Conservation (phyloP, 2,113 vertebrate genomes). For the Aix galericulata region DNA sequence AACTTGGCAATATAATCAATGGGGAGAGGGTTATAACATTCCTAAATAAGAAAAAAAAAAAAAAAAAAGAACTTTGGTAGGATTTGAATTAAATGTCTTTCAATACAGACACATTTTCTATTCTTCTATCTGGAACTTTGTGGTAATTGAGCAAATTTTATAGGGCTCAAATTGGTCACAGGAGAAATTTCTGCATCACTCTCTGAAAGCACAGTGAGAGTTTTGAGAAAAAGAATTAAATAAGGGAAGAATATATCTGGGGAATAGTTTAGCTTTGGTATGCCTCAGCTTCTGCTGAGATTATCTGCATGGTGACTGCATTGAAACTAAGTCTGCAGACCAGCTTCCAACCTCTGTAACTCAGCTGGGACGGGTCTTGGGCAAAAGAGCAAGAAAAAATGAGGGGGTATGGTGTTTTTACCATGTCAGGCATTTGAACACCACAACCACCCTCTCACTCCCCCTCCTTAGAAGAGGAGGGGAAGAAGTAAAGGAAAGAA, state of each 20-base stretch:
- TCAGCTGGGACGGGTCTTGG: not conserved
- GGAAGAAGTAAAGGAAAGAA: no score
- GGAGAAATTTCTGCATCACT: not conserved
- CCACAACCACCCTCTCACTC: no score
- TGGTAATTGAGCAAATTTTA: conserved; percentile 31
- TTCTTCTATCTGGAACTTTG: not conserved
- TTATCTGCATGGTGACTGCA: not conserved
- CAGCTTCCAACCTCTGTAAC: not conserved
- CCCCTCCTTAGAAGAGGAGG: no score
- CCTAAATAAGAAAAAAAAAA: not conserved
- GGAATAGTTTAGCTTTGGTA: not conserved
- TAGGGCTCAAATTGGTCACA: not conserved
- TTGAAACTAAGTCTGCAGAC: not conserved
- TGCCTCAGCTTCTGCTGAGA: not conserved
- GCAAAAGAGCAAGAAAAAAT: not conserved
- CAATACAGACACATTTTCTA: not conserved
- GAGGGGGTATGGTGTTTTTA: not conserved
- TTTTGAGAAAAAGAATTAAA: not conserved
- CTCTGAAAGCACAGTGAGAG: not conserved
- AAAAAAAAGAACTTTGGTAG: not conserved
- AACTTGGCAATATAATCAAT: not conserved
- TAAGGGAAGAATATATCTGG: not conserved
- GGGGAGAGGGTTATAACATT: not conserved
- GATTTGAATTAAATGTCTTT: conserved; percentile 5
- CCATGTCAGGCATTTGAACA: no score